phyloP scores from a whole-genome alignment of 2,113 vertebrate species.

The Sapayoa aenigma region DNA sequence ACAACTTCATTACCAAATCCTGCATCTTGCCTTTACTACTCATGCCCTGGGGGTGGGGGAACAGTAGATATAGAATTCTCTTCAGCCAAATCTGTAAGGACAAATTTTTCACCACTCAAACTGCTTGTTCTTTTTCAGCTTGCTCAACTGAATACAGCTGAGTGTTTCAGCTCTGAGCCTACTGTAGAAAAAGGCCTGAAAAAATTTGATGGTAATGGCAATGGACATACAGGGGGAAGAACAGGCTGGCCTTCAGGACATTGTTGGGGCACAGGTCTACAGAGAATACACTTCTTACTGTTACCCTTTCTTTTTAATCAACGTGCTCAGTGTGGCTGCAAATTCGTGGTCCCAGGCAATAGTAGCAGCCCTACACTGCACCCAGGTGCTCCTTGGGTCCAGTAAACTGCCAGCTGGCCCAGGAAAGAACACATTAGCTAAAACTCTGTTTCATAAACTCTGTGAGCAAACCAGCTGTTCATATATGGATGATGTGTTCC shows the following conservation, averaged over 20 bases:
- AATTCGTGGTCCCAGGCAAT: not conserved
- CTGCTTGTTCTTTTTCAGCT: not conserved
- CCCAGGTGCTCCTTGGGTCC: not conserved
- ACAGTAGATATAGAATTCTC: not conserved
- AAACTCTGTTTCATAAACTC: not conserved
- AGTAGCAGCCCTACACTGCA: not conserved
- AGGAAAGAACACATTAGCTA: not conserved
- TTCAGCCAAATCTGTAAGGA: not conserved
- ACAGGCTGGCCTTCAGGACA: not conserved
- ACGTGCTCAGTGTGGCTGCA: fast-evolving
- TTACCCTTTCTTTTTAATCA: not conserved
- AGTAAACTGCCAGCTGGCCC: not conserved
- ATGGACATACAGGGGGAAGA: not conserved
- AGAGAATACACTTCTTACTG: not conserved
- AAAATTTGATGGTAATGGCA: not conserved
- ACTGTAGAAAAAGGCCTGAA: not conserved
- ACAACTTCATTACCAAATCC: not conserved
- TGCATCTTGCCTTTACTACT: not conserved
- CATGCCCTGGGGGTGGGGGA: not conserved
- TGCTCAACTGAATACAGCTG: not conserved
- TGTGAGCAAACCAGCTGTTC: not conserved
- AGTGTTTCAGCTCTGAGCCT: not conserved
- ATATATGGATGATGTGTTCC: not conserved
- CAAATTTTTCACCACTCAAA: not conserved
- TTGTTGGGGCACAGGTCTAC: not conserved